Conservation (phyloP, 1,140 invertebrate species). For the Drosophila gunungcola region DNA sequence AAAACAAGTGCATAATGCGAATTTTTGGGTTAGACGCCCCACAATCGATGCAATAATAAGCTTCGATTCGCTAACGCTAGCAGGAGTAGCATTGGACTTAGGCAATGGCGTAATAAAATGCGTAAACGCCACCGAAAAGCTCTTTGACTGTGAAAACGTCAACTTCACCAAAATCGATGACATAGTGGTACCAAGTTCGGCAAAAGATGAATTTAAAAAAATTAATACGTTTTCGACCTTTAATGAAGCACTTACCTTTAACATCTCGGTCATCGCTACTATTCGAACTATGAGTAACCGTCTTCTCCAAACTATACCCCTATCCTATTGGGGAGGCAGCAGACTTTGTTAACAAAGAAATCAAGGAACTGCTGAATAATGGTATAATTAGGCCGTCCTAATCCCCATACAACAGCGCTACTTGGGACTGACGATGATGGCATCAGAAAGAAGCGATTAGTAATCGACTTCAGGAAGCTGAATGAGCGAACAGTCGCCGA, state of each 20-base stretch:
- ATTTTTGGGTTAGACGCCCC: slow-evolving; percentile 5
- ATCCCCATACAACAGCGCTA: slow-evolving; percentile 7
- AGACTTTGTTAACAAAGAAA: slow-evolving; percentile 10
- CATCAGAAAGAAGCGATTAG: slow-evolving; percentile 17
- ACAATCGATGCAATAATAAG: slow-evolving; percentile 5
- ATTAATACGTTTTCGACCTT: slow-evolving; percentile 11
- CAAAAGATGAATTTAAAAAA: slow-evolving; percentile 19
- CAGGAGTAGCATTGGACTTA: slow-evolving; percentile 5
- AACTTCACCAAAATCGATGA: slow-evolving; percentile 23
- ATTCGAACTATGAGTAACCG: not conserved
- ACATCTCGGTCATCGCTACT: not conserved
- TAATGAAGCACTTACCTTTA: no score
- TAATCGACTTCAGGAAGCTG: slow-evolving; percentile 18
- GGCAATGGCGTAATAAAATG: slow-evolving; percentile 1
- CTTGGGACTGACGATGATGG: slow-evolving; percentile 14
- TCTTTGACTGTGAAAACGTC: slow-evolving; percentile 13
- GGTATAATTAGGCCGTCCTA: no score
- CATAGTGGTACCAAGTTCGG: slow-evolving; percentile 14
- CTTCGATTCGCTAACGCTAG: slow-evolving; percentile 8
- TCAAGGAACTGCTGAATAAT: slow-evolving; percentile 9
- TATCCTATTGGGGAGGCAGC: slow-evolving; percentile 4
- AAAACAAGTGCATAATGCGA: no score
- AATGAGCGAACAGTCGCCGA: slow-evolving; percentile 15
- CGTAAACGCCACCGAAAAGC: slow-evolving; percentile 1
- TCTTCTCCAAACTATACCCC: slow-evolving; percentile 11